phyloP scores from a whole-genome alignment of 2,888 invertebrate genomes.

The Callimorpha dominula region DNA sequence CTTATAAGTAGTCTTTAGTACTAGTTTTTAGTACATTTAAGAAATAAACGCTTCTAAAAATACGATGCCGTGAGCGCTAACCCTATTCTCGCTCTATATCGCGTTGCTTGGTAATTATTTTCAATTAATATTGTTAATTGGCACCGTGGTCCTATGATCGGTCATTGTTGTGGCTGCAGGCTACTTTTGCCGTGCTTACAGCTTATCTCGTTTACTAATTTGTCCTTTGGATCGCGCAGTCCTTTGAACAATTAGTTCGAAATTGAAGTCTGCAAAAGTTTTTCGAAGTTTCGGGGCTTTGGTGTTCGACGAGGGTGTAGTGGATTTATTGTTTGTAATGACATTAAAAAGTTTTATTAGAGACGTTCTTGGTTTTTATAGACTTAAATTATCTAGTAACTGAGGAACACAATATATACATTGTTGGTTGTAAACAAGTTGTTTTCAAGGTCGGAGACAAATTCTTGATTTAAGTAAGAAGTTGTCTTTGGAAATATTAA shows the following conservation, averaged over 20 bases:
- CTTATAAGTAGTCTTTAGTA: too few relatives aligned
- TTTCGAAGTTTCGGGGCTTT: slow-evolving; percentile 9
- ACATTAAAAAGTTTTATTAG: neutral
- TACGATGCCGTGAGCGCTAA: neutral
- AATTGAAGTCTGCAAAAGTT: slow-evolving; percentile 17
- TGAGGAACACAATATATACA: neutral
- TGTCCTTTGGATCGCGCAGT: slow-evolving; percentile 26
- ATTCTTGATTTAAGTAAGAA: too few relatives aligned
- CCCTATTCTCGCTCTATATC: neutral
- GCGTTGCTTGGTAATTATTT: slow-evolving; percentile 57
- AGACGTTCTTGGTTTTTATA: slow-evolving; percentile 15
- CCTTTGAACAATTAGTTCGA: slow-evolving; percentile 24
- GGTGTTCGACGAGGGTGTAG: slow-evolving; percentile 9
- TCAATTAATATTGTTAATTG: slow-evolving; percentile 57
- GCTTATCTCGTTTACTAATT: slow-evolving; percentile 25
- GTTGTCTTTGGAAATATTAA: too few relatives aligned
- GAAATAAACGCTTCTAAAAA: neutral
- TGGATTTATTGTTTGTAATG: slow-evolving; percentile 3
- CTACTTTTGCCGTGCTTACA: slow-evolving; percentile 27
- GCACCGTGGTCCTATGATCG: slow-evolving; percentile 26
- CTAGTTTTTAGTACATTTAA: too few relatives aligned
- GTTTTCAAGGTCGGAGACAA: too few relatives aligned
- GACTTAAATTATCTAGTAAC: neutral
- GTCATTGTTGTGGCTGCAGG: slow-evolving; percentile 24
- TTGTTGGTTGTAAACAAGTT: too few relatives aligned